Evolutionary conservation across 1,140 invertebrate species (phyloP).

Genomic region (Brachionus sp.): DNA sequence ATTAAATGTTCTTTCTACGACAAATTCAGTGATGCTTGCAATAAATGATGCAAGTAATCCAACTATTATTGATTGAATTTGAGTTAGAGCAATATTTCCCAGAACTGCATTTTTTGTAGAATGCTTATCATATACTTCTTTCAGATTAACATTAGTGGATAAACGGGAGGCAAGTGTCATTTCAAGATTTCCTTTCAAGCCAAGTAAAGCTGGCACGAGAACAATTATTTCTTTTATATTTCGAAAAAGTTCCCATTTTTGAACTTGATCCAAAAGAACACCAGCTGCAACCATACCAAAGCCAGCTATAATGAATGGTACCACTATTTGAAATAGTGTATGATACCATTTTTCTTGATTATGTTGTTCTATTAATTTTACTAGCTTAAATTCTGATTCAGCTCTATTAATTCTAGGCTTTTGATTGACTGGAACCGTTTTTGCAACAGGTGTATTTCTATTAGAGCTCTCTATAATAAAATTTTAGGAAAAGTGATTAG

Average conservation of each 20-base stretch:
- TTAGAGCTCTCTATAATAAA: not conserved
- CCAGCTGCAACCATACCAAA: slow-evolving; percentile 87
- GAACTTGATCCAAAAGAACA: slow-evolving; percentile 62
- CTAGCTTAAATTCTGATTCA: not conserved
- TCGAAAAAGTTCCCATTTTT: not conserved
- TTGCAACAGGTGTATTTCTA: not conserved
- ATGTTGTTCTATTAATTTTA: not conserved
- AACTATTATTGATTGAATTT: slow-evolving; percentile 90
- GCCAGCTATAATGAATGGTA: slow-evolving; percentile 82
- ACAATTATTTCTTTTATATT: slow-evolving; percentile 76
- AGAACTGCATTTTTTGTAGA: slow-evolving; percentile 69
- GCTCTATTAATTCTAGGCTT: not conserved
- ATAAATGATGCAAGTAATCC: slow-evolving; percentile 81
- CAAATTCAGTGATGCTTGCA: slow-evolving; percentile 77
- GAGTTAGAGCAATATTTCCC: slow-evolving; percentile 81
- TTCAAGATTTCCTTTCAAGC: slow-evolving; percentile 91
- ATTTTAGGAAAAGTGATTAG: not conserved
- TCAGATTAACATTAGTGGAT: slow-evolving; percentile 69
- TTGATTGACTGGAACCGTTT: not conserved
- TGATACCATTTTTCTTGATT: slow-evolving; percentile 29
- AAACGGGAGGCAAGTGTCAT: slow-evolving; percentile 92
- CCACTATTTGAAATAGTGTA: slow-evolving; percentile 71
- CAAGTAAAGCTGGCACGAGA: slow-evolving; percentile 85
- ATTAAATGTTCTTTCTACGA: slow-evolving; percentile 74
- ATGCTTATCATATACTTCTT: slow-evolving; percentile 53